Evolutionary conservation across 2,797 vertebrate species (phyloP).

Genomic region (Pipistrellus nathusii): DNA sequence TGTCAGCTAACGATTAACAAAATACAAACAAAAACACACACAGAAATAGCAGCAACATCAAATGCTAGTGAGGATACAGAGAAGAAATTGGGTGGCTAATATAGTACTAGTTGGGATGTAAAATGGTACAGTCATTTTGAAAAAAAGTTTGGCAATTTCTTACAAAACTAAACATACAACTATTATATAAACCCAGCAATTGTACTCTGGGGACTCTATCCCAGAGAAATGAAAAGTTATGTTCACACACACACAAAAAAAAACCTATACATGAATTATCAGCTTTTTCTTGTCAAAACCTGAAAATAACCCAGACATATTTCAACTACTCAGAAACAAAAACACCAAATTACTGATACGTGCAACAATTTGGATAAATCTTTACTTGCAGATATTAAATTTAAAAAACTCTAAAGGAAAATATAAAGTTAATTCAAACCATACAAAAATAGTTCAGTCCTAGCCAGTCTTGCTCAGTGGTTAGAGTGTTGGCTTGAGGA

Average conservation of each 20-base stretch:
- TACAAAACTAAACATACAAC: constrained; percentile 10
- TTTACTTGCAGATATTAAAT: neutral
- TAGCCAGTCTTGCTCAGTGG: too few species aligned
- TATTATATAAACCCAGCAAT: neutral
- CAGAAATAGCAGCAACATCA: neutral
- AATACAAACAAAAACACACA: too few species aligned
- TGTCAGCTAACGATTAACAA: too few species aligned
- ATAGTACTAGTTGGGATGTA: neutral
- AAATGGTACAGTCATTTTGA: neutral
- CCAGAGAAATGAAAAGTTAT: constrained; percentile 9
- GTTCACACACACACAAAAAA: neutral
- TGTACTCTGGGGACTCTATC: neutral
- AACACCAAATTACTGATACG: neutral
- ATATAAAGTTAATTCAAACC: neutral
- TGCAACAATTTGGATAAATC: neutral
- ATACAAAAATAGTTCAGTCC: neutral
- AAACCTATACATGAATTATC: neutral
- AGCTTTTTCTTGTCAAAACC: neutral
- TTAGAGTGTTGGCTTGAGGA: too few species aligned
- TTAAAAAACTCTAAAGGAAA: neutral
- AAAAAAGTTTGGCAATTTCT: neutral
- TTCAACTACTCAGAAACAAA: neutral
- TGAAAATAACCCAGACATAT: neutral
- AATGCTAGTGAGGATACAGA: neutral
- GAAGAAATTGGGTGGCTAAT: neutral